Evolutionary conservation across 2,797 vertebrate genomes (phyloP), one percentile per base, ranked within the genome.

Genomic region (Clamator glandarius): DNA sequence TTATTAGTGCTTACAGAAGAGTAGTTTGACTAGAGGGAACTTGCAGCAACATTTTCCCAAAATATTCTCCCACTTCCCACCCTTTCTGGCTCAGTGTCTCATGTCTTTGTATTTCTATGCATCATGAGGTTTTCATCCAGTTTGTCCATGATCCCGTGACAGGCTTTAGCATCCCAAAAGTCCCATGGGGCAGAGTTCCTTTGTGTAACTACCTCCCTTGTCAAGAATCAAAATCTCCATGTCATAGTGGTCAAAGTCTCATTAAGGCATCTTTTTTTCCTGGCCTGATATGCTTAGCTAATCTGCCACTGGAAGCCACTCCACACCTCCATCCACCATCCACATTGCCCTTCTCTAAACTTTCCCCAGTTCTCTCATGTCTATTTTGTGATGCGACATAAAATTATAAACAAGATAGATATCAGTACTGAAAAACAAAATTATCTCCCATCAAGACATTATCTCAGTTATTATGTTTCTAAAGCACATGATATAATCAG

Each of bases 201-300:
- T 21, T 20, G 33, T 2, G 1, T 15, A 55, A 48, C 21, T 12
- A 64, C 7, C 3, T 51, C 9, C 26, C 2, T 1, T 7, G 48
- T 42, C n/a, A 73, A 55, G 42, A 55, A 69, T 46, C 18, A 87
- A 90, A 69, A 48, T 15, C 14, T 69, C 35, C 16, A 0, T 28
- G 25, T 23, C 42, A 23, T 6, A 85, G 23, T 64, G 2, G 5
- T 46, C 58, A 80, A 75, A 64, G 5, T 15, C 25, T 44, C 4
- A 2, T 50, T n/a, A 61, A 73, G 6, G 3, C 4, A 58, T 26
- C 8, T 39, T 82, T 21, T 73, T 68, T 46, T 58, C 54, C 62
- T 48, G 54, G 5, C 24, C n/a, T 61, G 20, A 59, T 68, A n/a
- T 33, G 20, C 6, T 76, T 59, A 61, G 14, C 6, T 54, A 33